Base-by-base conservation (phyloP, 2,888 invertebrate genomes). In the Crocallis elinguaria region DNA sequence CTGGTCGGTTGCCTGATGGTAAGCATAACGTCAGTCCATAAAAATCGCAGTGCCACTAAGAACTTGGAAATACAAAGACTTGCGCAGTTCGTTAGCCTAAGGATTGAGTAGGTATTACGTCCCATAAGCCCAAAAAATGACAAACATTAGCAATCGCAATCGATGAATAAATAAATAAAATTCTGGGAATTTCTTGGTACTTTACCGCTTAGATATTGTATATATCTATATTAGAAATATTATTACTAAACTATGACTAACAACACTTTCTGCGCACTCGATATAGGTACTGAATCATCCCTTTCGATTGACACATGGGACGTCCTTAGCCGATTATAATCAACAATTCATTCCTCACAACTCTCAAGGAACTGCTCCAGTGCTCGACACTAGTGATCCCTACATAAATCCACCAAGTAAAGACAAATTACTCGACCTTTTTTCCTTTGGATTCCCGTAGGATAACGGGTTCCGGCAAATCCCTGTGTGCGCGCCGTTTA, bases 381-480 rank as follows among this genome's bases (percentile, higher is more conserved):
- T 73, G 69, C 72, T 76, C 73, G 67, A 72, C 74, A 69, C 75
- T 66, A 71, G 77, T 77, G 82, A 82, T 80, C 83, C 84, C 71
- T 57, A 79, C 79, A 84, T 84, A 86, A 86, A 86, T 85, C 82
- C 82, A 75, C 74, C 71, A 77, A 84, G 85, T 84, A 86, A 84
- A 86, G 86, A 86, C 84, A 86, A 86, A 86, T 86, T 82, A 84
- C 84, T 77, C 74, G 73, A 84, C 86, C 85, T 85, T 85, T 86
- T 84, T 85, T 82, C 77, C 71, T 77, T 78, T 72, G 72, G 77
- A 81, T 74, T 79, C 77, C 78, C 77, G 62, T 64, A 74, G 82
- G 79, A 83, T 82, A 84, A 80, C 75, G 80, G 78, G 76, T 73
- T 75, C 76, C 66, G 64, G 71, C 72, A 80, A 84, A 86, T 82